Evolutionary conservation across 2,797 vertebrate species (phyloP), one percentile per base, ranked within the genome.

Genomic region (Apodemus agrarius): DNA sequence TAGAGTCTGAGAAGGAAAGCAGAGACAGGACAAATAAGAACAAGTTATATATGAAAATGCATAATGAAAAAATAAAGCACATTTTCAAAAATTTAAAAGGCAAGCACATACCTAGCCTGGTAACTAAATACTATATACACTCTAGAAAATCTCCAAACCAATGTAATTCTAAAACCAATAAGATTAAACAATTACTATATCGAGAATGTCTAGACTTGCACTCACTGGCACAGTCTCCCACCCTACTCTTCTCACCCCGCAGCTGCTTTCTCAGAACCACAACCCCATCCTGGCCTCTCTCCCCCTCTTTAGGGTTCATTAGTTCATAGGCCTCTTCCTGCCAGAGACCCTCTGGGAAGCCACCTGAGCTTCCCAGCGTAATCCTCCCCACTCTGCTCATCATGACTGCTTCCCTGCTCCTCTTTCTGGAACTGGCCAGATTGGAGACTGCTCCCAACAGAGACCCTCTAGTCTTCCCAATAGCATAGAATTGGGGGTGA

Each of bases 121-220:
- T 89, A 96, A 86, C 49, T 90, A 92, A 88, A 82, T 92, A 67
- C 57, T 95, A 82, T 29, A 83, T 91, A 10, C 17, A 12, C 75
- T 83, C 93, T 75, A 95, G 34, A 86, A 92, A 91, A 75, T 65
- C 24, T 52, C 34, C 37, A 74, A 78, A 84, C 74, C 92, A 94
- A 89, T 74, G 49, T 3, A 88, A 65, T 83, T 79, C 76, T 85
- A 91, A 92, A 83, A 82, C 69, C 65, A 52, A 75, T 81, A 29
- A 89, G 22, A 89, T 91, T 89, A 82, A 96, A 19, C 78, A 89
- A 74, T 92, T 84, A 92, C 89, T 65, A 86, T 78, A 63, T 65
- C 80, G 85, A 90, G 13, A 86, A 94, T 43, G 69, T 59, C 52
- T 59, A 74, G 83, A 63, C 31, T 29, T 49, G 5, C 21, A 52